Conservation (phyloP, 2,888 invertebrate species). For the Parasteatoda lunata region DNA sequence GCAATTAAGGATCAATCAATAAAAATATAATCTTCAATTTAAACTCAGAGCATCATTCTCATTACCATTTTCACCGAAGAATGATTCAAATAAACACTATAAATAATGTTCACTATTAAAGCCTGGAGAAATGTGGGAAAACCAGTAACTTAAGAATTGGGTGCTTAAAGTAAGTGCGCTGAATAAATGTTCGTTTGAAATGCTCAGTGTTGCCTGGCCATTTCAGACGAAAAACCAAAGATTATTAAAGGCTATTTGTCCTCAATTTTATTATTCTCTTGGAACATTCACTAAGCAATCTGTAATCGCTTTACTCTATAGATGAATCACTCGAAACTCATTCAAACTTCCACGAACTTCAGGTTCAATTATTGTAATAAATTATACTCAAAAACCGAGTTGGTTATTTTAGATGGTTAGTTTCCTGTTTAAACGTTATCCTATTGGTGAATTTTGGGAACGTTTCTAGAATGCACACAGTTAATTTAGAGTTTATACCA, state of each 20-base stretch:
- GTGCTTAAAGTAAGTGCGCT: not conserved
- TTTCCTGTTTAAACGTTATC: conserved; percentile 41
- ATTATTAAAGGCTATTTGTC: conserved; percentile 58
- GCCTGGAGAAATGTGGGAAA: conserved; percentile 22
- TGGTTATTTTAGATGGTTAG: conserved; percentile 48
- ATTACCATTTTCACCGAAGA: no score
- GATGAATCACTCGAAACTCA: conserved; percentile 59
- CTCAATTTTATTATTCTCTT: conserved; percentile 44
- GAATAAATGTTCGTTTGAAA: no score
- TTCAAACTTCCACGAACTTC: conserved; percentile 50
- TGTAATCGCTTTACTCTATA: conserved; percentile 38
- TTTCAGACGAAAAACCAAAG: not conserved
- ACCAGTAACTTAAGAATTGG: conserved; percentile 1
- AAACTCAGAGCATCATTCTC: no score
- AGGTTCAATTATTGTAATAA: conserved; percentile 63
- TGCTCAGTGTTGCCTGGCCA: no score
- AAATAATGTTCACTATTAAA: not conserved
- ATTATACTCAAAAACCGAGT: conserved; percentile 41
- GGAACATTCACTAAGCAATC: conserved; percentile 32
- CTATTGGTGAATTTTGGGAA: conserved; percentile 8
- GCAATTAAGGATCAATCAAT: no score
- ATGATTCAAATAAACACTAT: no score
- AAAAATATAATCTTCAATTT: no score
- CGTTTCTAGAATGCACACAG: not conserved
- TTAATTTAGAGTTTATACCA: not conserved